Evolutionary conservation across 2,113 vertebrate genomes (phyloP), one percentile per base, ranked within the genome.

Genomic region (Alaudala cheleensis): DNA sequence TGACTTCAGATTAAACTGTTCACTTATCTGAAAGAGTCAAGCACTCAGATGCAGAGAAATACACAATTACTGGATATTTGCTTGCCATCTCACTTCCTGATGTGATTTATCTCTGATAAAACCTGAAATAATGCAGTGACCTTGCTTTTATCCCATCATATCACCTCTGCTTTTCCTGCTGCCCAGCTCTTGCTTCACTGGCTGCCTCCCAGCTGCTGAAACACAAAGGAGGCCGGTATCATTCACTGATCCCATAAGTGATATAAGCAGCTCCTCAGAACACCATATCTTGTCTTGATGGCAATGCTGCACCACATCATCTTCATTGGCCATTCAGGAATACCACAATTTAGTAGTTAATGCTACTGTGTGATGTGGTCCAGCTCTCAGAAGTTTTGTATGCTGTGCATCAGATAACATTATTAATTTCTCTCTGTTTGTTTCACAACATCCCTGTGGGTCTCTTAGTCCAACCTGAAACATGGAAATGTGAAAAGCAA

Each of bases 101-200:
- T 57, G 29, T 49, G 60, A 74, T 74, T 85, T 34, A 73, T 57
- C 66, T 88, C 78, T 42, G 85, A 91, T 80, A 85, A 95, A 88
- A 57, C 51, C 67, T 14, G 14, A 93, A 67, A 88, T 39, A 80
- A 82, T 25, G 47, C n/a, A 44, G 50, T 23, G 82, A 45, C 94
- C 76, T 80, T 93, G 45, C 22, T 44, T 89, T 81, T 85, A 93
- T 67, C 25, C 54, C 45, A 42, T 23, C 37, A 12, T 33, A 88
- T 50, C 76, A 82, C 17, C 25, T 53, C 31, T 24, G 14, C 39
- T 73, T 73, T 72, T 78, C 42, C 50, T 60, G 26, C 56, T 71
- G 65, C 58, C 25, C 45, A 76, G 53, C 8, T 4, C 62, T 57
- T 57, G 51, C 54, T 81, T 53, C 47, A 45, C 29, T 26, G 29